Evolutionary conservation across 2,888 invertebrate genomes (phyloP).

Genomic region (Neoitamus cyanurus): DNA sequence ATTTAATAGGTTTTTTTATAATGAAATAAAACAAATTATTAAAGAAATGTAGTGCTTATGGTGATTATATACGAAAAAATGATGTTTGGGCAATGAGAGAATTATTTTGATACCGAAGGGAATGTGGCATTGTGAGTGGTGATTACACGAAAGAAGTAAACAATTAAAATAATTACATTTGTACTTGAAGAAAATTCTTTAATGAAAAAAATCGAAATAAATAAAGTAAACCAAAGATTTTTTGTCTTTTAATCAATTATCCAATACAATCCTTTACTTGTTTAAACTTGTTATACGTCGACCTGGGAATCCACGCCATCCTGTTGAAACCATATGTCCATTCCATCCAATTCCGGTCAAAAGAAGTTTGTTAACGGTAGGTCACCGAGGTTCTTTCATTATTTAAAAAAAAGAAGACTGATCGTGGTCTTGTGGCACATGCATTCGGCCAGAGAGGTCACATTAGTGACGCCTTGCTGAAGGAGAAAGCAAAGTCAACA

Average conservation of each 20-base stretch:
- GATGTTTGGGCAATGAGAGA: conserved; percentile 22
- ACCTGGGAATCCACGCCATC: background rate
- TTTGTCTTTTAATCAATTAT: background rate
- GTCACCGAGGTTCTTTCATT: no score
- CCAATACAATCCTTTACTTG: no score
- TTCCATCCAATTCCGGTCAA: no score
- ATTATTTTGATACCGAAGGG: conserved; percentile 37
- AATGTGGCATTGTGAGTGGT: conserved; percentile 9
- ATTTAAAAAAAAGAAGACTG: no score
- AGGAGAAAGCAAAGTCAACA: no score
- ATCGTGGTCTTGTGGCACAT: no score
- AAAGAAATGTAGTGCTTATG: conserved; percentile 41
- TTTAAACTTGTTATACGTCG: no score
- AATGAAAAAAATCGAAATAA: conserved; percentile 33
- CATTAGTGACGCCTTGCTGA: no score
- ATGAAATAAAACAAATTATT: conserved; percentile 22
- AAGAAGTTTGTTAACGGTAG: no score
- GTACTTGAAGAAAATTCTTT: conserved; percentile 40
- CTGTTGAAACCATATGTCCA: no score
- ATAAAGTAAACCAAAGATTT: conserved; percentile 6
- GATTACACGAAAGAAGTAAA: conserved; percentile 17
- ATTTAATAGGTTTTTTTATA: conserved; percentile 42
- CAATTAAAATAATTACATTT: conserved; percentile 33
- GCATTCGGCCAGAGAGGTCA: no score
- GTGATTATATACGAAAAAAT: conserved; percentile 7